Conservation (phyloP, 2,113 vertebrate species). For the Pyxicephalus adspersus region DNA sequence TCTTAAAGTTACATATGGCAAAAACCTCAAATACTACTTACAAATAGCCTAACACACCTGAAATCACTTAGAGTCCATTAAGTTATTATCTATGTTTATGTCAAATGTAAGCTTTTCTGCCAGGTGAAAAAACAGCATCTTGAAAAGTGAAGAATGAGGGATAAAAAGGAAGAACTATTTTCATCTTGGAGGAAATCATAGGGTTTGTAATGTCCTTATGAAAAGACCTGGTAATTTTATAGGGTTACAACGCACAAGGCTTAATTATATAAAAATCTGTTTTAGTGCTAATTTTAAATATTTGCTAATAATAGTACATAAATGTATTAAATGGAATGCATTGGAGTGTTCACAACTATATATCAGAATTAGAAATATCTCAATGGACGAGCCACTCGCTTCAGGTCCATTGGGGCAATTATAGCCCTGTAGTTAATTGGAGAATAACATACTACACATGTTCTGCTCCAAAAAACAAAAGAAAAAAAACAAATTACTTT, state of each 20-base stretch:
- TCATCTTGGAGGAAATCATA: slow-evolving; percentile 33
- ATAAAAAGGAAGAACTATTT: slow-evolving; percentile 33
- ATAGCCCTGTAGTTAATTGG: no score
- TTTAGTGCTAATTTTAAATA: not conserved
- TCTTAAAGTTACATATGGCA: slow-evolving; percentile 20
- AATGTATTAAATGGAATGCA: rapidly evolving
- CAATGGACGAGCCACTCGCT: no score
- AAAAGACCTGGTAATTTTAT: slow-evolving; percentile 36
- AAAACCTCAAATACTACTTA: slow-evolving; percentile 12
- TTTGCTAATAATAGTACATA: slow-evolving; percentile 27
- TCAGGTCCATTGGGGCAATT: no score
- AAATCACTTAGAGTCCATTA: slow-evolving; percentile 52
- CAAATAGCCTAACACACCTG: not conserved
- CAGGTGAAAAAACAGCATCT: slow-evolving; percentile 39
- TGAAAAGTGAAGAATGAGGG: slow-evolving; percentile 9
- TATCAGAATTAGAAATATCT: no score
- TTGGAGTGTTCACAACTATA: slow-evolving; percentile 9
- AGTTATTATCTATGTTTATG: slow-evolving; percentile 51
- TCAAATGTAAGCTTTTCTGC: slow-evolving; percentile 41
- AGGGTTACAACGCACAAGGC: slow-evolving; percentile 7
- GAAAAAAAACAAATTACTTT: no score
- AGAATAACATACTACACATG: no score
- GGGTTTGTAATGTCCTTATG: slow-evolving; percentile 41
- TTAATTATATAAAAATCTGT: slow-evolving; percentile 37
- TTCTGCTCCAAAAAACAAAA: no score